Conservation (phyloP, 2,888 invertebrate species). For the Hirtodrosophila duncani region DNA sequence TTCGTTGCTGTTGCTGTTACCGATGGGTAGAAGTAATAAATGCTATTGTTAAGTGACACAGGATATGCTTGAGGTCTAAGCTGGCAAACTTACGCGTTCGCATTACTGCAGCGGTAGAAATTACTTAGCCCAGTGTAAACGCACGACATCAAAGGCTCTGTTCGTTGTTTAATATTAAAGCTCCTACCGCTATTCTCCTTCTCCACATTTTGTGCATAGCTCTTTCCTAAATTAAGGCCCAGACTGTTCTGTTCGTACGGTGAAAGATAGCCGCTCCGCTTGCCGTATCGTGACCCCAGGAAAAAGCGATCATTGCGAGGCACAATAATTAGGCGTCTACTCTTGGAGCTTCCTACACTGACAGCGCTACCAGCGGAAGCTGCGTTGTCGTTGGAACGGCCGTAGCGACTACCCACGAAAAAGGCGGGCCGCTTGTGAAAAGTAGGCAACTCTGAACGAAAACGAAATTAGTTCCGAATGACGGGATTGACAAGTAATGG, state of each 20-base stretch:
- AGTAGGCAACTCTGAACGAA: conserved; percentile 42
- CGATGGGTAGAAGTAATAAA: conserved; percentile 1
- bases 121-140: conserved; percentile 80
- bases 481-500: background rate
- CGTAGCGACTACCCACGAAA: conserved; percentile 79
- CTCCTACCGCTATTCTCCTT: conserved; percentile 27
- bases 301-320: conserved; percentile 78
- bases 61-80: background rate
- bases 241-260: conserved; percentile 58
- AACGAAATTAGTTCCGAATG: background rate
- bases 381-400: conserved; percentile 70
- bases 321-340: conserved; percentile 74
- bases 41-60: conserved; percentile 3
- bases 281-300: conserved; percentile 77
- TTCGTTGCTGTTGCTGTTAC: conserved; percentile 59
- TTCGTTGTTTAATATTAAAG: conserved; percentile 9
- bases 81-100: conserved; percentile 78
- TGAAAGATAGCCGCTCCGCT: conserved; percentile 66
- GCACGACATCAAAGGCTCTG: conserved; percentile 57
- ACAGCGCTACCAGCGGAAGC: conserved; percentile 29
- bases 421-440: conserved; percentile 76
- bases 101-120: conserved; percentile 79
- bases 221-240: conserved; percentile 27
- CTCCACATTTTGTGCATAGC: conserved; percentile 3
- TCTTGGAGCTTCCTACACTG: conserved; percentile 66